Evolutionary conservation across 2,113 vertebrate genomes (phyloP).

Genomic region (Alces alces): DNA sequence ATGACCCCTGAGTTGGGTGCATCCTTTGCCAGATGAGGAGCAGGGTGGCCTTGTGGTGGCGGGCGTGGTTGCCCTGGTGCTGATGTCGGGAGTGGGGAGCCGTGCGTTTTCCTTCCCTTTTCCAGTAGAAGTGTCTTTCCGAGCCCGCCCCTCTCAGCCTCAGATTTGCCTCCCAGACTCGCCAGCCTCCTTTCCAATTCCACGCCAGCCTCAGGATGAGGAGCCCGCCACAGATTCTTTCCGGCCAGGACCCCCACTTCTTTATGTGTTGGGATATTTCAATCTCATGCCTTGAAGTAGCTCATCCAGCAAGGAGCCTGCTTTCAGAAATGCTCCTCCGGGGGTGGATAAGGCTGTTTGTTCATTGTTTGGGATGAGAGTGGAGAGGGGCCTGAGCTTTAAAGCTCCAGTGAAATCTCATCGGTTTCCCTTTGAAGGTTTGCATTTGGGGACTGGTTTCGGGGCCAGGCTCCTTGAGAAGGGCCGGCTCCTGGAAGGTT

Average conservation of each 20-base stretch:
- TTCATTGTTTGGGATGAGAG: rapidly evolving
- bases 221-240: rapidly evolving
- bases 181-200: neutral
- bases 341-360: rapidly evolving
- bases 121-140: rapidly evolving
- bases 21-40: rapidly evolving
- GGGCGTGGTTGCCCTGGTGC: rapidly evolving
- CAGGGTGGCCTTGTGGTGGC: rapidly evolving
- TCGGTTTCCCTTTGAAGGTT: rapidly evolving
- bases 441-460: rapidly evolving
- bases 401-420: rapidly evolving
- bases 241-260: rapidly evolving
- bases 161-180: too few relatives aligned
- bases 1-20: rapidly evolving
- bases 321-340: rapidly evolving
- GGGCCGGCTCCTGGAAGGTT: rapidly evolving
- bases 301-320: neutral
- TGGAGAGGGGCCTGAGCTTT: rapidly evolving
- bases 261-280: rapidly evolving
- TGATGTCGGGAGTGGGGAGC: neutral
- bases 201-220: rapidly evolving
- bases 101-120: rapidly evolving
- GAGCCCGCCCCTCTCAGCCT: rapidly evolving
- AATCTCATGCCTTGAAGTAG: neutral
- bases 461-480: neutral